Conservation (phyloP, 2,113 vertebrate species). For the Tringa solitaria region DNA sequence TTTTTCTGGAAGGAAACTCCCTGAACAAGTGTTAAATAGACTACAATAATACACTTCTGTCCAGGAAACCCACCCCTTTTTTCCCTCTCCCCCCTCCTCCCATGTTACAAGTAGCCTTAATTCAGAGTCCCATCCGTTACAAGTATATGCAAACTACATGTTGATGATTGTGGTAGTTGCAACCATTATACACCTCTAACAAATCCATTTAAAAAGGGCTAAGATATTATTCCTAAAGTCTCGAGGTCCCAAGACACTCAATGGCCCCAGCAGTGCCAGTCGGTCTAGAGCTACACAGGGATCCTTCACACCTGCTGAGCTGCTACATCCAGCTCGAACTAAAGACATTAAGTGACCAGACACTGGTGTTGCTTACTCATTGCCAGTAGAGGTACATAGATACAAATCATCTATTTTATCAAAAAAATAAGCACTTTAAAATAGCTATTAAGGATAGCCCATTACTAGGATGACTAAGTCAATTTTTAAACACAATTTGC, state of each 20-base stretch:
- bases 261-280: not conserved
- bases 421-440: not conserved
- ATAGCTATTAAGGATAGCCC: not conserved
- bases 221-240: not conserved
- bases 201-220: not conserved
- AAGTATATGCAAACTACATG: not conserved
- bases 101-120: not conserved
- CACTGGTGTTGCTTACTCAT: not conserved
- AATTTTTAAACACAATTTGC: not conserved
- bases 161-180: not conserved
- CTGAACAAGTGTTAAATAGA: not conserved
- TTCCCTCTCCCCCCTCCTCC: conserved; percentile 10
- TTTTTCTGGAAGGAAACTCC: not conserved
- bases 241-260: not conserved
- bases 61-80: not conserved
- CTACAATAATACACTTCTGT: not conserved
- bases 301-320: not conserved
- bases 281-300: not conserved
- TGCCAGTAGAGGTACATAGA: not conserved
- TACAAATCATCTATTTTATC: not conserved
- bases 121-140: not conserved
- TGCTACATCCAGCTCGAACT: not conserved
- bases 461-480: not conserved
- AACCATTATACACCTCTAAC: not conserved
- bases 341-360: not conserved